Conservation (phyloP, 2,113 vertebrate genomes). For the Atlantisia rogersi region DNA sequence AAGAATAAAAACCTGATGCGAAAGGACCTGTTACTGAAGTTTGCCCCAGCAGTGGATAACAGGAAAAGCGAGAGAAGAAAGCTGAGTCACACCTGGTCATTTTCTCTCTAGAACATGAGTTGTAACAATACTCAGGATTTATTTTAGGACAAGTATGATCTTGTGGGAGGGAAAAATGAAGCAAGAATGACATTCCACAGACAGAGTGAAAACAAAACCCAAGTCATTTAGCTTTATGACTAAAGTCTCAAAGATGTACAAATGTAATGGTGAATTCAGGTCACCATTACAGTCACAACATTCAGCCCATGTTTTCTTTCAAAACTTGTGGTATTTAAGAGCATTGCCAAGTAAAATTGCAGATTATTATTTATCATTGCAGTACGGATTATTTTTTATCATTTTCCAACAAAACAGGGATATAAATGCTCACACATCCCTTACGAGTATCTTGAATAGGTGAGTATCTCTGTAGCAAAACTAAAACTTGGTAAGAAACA, state of each 20-base stretch:
- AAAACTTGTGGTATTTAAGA: slow-evolving; percentile 31
- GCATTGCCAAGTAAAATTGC: slow-evolving; percentile 27
- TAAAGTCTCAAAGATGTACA: slow-evolving; percentile 1
- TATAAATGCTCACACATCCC: not conserved
- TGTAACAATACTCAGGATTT: slow-evolving; percentile 20
- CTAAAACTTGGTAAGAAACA: not conserved
- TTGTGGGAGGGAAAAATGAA: slow-evolving; percentile 24
- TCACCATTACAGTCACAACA: slow-evolving; percentile 39
- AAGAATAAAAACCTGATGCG: not conserved
- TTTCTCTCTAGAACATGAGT: not conserved
- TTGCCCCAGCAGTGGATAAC: not conserved
- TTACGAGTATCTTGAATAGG: not conserved
- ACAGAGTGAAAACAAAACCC: slow-evolving; percentile 32
- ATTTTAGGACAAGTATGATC: slow-evolving; percentile 46
- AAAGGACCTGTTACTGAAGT: not conserved
- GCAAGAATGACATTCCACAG: not conserved
- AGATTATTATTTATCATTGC: slow-evolving; percentile 14
- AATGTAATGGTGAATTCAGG: slow-evolving; percentile 32
- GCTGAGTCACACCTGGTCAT: slow-evolving; percentile 32
- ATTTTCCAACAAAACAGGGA: not conserved
- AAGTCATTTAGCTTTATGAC: slow-evolving; percentile 22
- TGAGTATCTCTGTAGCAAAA: not conserved
- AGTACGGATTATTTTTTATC: slow-evolving; percentile 16
- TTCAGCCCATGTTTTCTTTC: slow-evolving; percentile 47
- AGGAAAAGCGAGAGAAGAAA: slow-evolving; percentile 25